Conservation (phyloP, 2,888 invertebrate genomes). For the Sialis lutaria region DNA sequence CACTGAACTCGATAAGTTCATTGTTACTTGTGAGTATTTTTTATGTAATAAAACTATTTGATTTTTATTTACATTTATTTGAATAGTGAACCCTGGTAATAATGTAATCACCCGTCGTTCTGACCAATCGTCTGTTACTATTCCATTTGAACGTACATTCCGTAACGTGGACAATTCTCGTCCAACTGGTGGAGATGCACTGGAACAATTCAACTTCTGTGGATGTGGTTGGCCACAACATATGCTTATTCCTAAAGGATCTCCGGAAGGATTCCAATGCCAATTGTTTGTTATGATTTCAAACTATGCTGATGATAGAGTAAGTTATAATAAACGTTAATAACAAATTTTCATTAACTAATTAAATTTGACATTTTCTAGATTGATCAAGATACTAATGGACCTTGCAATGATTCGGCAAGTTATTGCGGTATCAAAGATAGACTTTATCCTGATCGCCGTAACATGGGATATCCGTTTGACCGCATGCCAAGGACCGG, state of each 20-base stretch:
- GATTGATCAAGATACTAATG: conserved; percentile 34
- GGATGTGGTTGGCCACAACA: conserved; percentile 83
- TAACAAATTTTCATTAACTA: not conserved
- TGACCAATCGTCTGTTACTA: conserved; percentile 58
- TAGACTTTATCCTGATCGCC: conserved; percentile 59
- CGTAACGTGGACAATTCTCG: conserved; percentile 43
- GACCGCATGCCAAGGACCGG: conserved; percentile 40
- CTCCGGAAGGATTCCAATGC: conserved; percentile 40
- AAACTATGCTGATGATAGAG: conserved; percentile 48
- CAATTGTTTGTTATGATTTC: conserved; percentile 66
- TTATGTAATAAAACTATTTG: not conserved
- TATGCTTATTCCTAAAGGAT: conserved; percentile 60
- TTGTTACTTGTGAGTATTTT: conserved; percentile 34
- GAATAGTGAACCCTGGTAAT: conserved; percentile 43
- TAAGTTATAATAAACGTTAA: conserved; percentile 16
- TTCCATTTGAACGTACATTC: conserved; percentile 70
- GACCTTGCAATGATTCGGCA: conserved; percentile 51
- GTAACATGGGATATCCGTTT: conserved; percentile 75
- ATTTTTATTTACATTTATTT: not conserved
- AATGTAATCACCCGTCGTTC: conserved; percentile 50
- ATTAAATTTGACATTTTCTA: conserved; percentile 13
- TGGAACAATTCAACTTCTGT: conserved; percentile 56
- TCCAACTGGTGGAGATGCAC: conserved; percentile 33
- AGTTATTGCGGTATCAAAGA: conserved; percentile 68
- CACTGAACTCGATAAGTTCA: conserved; percentile 59